A percentile compares a stretch with the other conserved stretches of the same genome.
Evolutionary conservation across 2,888 invertebrate species (phyloP).

Genomic region (Tetropium fuscum): DNA sequence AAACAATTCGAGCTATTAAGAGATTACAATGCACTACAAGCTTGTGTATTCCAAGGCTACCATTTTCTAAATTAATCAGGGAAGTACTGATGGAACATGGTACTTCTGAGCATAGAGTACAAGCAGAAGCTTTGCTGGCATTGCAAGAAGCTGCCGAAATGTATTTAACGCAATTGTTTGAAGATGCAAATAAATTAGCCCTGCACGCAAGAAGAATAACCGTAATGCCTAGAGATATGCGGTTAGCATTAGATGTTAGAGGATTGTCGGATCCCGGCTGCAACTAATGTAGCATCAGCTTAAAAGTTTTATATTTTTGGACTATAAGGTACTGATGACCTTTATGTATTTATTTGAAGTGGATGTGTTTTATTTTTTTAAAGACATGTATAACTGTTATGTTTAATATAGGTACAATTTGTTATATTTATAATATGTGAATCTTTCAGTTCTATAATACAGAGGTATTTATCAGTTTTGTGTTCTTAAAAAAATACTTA

Average conservation of each 20-base stretch:
- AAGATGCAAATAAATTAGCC: constrained; percentile 65
- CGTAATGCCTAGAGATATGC: constrained; percentile 65
- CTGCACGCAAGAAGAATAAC: constrained; percentile 67
- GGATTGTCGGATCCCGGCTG: constrained; percentile 45
- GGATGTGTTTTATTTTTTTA: too few relatives aligned
- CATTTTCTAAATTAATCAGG: constrained; percentile 66
- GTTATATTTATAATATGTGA: too few relatives aligned
- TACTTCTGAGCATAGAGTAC: constrained; percentile 54
- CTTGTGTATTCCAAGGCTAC: constrained; percentile 63
- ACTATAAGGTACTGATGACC: too few relatives aligned
- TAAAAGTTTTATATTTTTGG: too few relatives aligned
- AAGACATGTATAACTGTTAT: too few relatives aligned
- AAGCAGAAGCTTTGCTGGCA: constrained; percentile 63
- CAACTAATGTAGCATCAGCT: too few relatives aligned
- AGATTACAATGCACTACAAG: constrained; percentile 53
- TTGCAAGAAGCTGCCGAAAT: constrained; percentile 68
- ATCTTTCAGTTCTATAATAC: too few relatives aligned
- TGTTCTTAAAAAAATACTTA: too few relatives aligned
- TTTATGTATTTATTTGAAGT: too few relatives aligned
- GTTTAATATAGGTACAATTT: too few relatives aligned
- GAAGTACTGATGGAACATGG: constrained; percentile 60
- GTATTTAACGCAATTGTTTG: constrained; percentile 67
- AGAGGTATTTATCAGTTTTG: too few relatives aligned
- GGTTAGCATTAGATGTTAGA: constrained; percentile 63
- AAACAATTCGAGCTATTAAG: constrained; percentile 52